Percentiles rank a stretch among this genome's conserved stretches.
Evolutionary conservation across 2,113 vertebrate genomes (phyloP).

Genomic region (Catagonus wagneri): DNA sequence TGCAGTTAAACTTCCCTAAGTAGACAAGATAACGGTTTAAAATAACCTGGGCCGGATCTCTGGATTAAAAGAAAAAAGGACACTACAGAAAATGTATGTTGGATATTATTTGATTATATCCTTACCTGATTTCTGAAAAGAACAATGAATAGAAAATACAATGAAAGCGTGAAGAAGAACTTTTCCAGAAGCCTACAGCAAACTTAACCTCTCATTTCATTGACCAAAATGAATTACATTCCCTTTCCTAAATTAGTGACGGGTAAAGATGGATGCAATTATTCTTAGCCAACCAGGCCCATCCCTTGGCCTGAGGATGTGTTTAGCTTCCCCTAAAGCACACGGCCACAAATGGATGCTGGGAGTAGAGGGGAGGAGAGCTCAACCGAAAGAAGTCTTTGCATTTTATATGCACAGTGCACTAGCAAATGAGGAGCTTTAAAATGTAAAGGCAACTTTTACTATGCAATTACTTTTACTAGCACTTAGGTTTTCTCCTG

Average conservation of each 20-base stretch:
- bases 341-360: neutral
- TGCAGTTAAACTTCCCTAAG: constrained; percentile 10
- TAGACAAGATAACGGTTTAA: constrained; percentile 13
- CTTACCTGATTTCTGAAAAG: constrained; percentile 53
- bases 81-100: neutral
- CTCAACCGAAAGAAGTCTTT: neutral
- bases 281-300: constrained; percentile 48
- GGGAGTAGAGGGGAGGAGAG: no score
- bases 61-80: constrained; percentile 13
- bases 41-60: neutral
- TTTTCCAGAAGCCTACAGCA: constrained; percentile 51
- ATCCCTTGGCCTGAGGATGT: constrained; percentile 27
- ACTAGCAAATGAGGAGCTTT: constrained; percentile 16
- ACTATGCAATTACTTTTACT: neutral
- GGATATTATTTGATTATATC: neutral
- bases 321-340: constrained; percentile 24
- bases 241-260: constrained; percentile 65
- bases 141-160: constrained; percentile 44
- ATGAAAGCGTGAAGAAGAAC: neutral
- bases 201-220: constrained; percentile 54
- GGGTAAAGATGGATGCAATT: constrained; percentile 57
- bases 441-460: neutral
- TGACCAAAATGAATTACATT: constrained; percentile 64
- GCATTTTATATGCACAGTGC: neutral
- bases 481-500: neutral